Conservation (phyloP, 2,797 vertebrate genomes). For the Cynopterus sphinx region DNA sequence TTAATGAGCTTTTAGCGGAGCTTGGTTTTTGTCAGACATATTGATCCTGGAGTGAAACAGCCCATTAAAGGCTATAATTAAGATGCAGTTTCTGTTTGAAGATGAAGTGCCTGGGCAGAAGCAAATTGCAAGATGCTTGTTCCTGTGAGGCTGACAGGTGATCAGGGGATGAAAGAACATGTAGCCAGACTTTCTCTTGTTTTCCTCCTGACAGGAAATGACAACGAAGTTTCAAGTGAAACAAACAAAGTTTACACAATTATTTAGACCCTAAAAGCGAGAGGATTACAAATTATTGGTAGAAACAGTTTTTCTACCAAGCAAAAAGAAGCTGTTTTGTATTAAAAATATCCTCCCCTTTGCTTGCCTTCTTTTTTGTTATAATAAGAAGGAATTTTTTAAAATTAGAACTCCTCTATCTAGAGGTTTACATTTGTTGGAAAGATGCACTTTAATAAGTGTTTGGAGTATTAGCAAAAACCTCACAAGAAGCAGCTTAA, state of each 20-base stretch:
- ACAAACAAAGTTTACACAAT: slow-evolving; percentile 81
- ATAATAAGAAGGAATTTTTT: background rate
- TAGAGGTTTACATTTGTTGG: background rate
- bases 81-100: slow-evolving; percentile 86
- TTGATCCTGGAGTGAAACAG: slow-evolving; percentile 84
- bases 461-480: background rate
- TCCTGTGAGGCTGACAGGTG: slow-evolving; percentile 87
- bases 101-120: slow-evolving; percentile 85
- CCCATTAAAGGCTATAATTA: slow-evolving; percentile 90
- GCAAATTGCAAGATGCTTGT: slow-evolving; percentile 86
- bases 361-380: background rate
- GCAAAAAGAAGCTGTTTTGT: background rate
- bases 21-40: slow-evolving; percentile 74
- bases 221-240: slow-evolving; percentile 80
- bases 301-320: slow-evolving; percentile 39
- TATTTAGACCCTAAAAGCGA: slow-evolving; percentile 48
- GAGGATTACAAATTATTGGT: slow-evolving; percentile 37
- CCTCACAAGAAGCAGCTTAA: background rate
- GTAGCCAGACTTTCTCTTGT: slow-evolving; percentile 84
- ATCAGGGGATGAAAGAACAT: slow-evolving; percentile 87
- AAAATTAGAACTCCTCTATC: background rate
- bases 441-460: slow-evolving; percentile 22
- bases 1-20: slow-evolving; percentile 75
- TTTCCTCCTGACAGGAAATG: slow-evolving; percentile 80
- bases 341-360: background rate